phyloP scores from a whole-genome alignment of 1,140 invertebrate genomes.

The Mya arenaria region DNA sequence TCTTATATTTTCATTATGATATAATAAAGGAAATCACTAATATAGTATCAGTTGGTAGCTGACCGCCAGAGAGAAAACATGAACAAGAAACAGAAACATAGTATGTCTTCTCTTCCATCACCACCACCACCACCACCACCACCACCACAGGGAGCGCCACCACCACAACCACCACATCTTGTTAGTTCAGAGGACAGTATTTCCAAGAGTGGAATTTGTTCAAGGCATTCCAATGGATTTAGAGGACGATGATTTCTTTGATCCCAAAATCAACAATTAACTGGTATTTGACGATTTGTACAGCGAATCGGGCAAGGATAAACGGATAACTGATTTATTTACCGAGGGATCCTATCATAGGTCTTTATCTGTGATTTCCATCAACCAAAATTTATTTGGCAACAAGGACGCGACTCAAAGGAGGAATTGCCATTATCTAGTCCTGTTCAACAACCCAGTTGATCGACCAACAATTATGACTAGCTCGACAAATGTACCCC shows the following conservation, averaged over 20 bases:
- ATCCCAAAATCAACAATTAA: slow-evolving; percentile 5
- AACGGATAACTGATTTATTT: slow-evolving; percentile 46
- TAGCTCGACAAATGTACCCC: neutral
- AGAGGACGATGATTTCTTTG: slow-evolving; percentile 18
- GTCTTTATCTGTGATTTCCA: no score
- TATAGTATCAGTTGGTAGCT: no score
- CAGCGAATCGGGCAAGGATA: slow-evolving; percentile 22
- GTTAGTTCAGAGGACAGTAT: slow-evolving; percentile 10
- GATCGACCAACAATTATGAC: neutral
- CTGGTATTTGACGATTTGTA: slow-evolving; percentile 13
- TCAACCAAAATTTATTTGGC: slow-evolving; percentile 30
- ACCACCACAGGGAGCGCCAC: neutral
- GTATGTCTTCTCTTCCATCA: neutral
- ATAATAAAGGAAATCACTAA: no score
- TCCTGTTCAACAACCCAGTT: slow-evolving; percentile 42
- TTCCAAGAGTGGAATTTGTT: slow-evolving; percentile 39
- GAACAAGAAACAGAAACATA: slow-evolving; percentile 38
- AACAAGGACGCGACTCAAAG: slow-evolving; percentile 22
- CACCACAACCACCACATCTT: neutral
- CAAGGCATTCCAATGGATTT: slow-evolving; percentile 21
- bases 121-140: neutral
- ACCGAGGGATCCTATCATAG: slow-evolving; percentile 38
- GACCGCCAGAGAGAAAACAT: no score
- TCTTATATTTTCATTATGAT: no score
- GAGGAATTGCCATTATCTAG: slow-evolving; percentile 23